phyloP scores from a whole-genome alignment of 2,113 vertebrate genomes.

The Indicator maculatus region DNA sequence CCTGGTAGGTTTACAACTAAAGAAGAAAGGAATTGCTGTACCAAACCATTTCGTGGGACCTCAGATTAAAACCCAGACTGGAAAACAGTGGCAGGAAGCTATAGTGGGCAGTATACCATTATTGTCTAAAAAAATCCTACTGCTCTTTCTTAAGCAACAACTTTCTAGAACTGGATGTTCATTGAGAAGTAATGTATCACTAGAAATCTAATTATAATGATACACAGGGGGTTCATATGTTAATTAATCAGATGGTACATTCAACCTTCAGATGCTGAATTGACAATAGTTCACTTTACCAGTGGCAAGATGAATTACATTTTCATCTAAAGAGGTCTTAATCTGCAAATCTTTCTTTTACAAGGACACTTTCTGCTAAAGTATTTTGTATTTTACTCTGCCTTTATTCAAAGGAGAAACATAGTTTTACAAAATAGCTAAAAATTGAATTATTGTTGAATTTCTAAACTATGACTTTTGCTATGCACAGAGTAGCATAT shows the following conservation, averaged over 20 bases:
- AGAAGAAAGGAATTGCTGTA: background rate
- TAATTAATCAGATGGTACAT: background rate
- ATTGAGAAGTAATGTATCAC: background rate
- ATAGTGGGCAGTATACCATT: background rate
- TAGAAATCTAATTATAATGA: background rate
- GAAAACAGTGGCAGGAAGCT: background rate
- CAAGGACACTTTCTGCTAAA: background rate
- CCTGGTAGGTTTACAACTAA: background rate
- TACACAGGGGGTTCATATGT: background rate
- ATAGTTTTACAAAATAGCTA: background rate
- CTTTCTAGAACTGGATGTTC: background rate
- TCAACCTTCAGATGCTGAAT: background rate
- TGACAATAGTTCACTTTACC: background rate
- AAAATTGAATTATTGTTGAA: background rate
- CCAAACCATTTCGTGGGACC: accelerated
- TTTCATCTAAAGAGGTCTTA: background rate
- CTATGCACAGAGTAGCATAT: background rate
- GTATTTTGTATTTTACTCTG: background rate
- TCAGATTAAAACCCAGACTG: background rate
- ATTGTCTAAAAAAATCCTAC: background rate
- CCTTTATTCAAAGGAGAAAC: background rate
- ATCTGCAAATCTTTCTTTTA: background rate
- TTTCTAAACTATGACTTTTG: background rate
- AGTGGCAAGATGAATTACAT: background rate
- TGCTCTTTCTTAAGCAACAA: background rate